Evolutionary conservation across 92 coral and sea anemone genomes (phyloP), one percentile per base, ranked within the genome.

Genomic region (Heliopora coerulea): DNA sequence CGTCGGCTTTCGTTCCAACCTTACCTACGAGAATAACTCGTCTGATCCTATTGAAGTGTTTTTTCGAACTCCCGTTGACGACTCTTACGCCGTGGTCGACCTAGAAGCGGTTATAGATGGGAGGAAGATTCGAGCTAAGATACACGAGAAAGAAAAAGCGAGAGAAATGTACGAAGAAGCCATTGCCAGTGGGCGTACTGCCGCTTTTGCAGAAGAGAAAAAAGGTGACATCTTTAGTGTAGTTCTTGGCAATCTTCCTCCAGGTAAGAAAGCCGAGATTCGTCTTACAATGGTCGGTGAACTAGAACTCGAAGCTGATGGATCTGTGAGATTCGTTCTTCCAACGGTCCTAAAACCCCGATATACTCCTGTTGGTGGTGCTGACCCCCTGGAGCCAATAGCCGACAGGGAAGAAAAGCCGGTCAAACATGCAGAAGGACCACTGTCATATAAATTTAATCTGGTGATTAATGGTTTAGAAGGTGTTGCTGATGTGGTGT

Each of bases 341-440:
- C 97, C 96, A 1, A 83, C 93, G 20, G 97, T 88, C 6, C 65
- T 91, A 34, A 88, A 89, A 41, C 97, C 97, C 54, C 85, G 96
- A 58, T 88, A 84, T 74, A 52, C 90, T 0, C 97, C 95, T 2
- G 73, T 64, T 0, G 88, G 88, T n/a, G 41, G 59, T 46, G 64
- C 76, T 12, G 60, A 79, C n/a, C 70, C 84, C 39, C 56, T 56
- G 59, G 56, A 79, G 20, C 72, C 74, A n/a, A 76, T 80, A 39
- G 76, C 83, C 8, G 63, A 67, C 17, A 44, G 58, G 37, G 77
- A 29, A 32, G 35, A 28, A 28, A 40, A 28, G 17, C 32, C 64
- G 32, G 82, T 57, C 10, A 83, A 86, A 14, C 72, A 75, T 46
- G 96, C 85, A 18, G 82, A 80, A 20, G 75, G 87, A n/a, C 87